Percentiles rank a stretch among this genome's conserved stretches.
Evolutionary conservation across 2,113 vertebrate species (phyloP).

Genomic region (Thymallus thymallus): DNA sequence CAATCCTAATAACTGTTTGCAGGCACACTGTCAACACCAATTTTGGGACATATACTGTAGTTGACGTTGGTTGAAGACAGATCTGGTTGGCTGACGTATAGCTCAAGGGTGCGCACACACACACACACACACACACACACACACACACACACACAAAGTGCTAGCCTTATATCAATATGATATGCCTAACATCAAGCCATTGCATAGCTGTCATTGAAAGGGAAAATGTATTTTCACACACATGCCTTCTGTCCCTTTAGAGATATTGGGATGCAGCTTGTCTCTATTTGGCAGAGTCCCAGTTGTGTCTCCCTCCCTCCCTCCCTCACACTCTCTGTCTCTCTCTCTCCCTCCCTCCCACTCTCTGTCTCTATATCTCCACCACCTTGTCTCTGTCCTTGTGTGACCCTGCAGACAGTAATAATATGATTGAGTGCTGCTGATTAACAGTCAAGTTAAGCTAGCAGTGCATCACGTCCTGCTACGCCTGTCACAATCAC

Average conservation of each 20-base stretch:
- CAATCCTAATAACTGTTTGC: background rate
- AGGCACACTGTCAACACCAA: background rate
- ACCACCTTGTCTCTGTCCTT: background rate
- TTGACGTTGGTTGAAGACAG: no score
- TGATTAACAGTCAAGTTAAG: background rate
- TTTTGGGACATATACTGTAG: background rate
- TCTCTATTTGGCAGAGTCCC: conserved; percentile 37
- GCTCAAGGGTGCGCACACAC: background rate
- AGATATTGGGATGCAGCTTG: conserved; percentile 60
- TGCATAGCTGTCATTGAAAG: background rate
- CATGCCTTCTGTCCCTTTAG: conserved; percentile 22
- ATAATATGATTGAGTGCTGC: background rate
- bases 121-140: background rate
- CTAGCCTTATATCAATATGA: background rate
- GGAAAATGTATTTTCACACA: background rate
- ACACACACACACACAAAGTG: background rate
- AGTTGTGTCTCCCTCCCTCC: conserved; percentile 30
- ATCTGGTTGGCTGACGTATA: no score
- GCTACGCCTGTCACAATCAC: background rate
- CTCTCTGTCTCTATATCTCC: background rate
- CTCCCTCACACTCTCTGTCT: background rate
- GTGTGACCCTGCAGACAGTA: conserved; percentile 7
- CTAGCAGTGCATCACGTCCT: background rate
- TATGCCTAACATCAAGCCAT: background rate
- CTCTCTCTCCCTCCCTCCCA: background rate